Evolutionary conservation across 2,797 vertebrate species (phyloP).

Genomic region (Sebastes itinus): DNA sequence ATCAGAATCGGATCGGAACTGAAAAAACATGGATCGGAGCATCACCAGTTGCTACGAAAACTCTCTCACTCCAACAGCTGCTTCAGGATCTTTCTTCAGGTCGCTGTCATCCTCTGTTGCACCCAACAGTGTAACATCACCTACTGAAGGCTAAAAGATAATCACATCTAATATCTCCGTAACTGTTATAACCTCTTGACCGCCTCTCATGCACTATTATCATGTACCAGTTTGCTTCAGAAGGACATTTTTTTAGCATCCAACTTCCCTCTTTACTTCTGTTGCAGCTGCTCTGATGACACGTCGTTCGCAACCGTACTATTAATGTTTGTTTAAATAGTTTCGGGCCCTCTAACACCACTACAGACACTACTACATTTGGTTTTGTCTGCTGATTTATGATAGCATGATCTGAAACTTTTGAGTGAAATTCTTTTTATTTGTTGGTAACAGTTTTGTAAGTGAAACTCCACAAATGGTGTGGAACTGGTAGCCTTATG

Average conservation of each 20-base stretch:
- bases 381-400: neutral
- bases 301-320: neutral
- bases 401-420: neutral
- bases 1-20: neutral
- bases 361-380: no score
- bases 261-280: neutral
- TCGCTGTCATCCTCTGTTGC: neutral
- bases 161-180: neutral
- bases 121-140: no score
- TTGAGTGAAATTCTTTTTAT: neutral
- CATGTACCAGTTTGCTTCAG: neutral
- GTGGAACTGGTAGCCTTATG: neutral
- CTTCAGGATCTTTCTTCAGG: no score
- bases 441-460: neutral
- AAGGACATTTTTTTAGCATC: neutral
- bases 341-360: neutral
- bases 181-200: neutral
- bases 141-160: neutral
- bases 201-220: neutral
- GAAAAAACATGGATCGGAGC: neutral
- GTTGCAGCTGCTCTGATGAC: neutral
- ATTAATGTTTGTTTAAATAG: neutral
- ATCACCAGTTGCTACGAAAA: neutral
- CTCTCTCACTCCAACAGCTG: no score
- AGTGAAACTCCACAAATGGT: neutral